Conservation (phyloP, 2,888 invertebrate species). For the Philaethria dido region DNA sequence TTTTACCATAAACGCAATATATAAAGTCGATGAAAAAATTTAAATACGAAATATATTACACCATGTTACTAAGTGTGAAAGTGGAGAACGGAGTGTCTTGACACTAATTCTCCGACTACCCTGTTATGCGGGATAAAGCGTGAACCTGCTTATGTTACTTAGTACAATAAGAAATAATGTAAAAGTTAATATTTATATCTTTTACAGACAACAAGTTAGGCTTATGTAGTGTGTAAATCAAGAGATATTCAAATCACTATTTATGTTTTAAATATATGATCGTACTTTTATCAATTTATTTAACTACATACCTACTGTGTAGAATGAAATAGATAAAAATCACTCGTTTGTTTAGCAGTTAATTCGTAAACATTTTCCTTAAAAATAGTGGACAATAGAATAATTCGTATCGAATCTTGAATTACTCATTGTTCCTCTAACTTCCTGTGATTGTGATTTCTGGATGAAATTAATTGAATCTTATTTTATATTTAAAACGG, state of each 20-base stretch:
- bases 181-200: too few relatives aligned
- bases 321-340: background rate
- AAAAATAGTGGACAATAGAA: slow-evolving; percentile 53
- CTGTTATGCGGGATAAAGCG: too few relatives aligned
- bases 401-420: slow-evolving; percentile 76
- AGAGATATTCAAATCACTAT: too few relatives aligned
- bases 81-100: too few relatives aligned
- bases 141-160: too few relatives aligned
- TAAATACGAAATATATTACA: background rate
- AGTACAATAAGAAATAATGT: too few relatives aligned
- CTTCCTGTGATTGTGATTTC: slow-evolving; percentile 50
- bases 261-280: too few relatives aligned
- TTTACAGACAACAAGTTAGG: too few relatives aligned
- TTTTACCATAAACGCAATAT: slow-evolving; percentile 8
- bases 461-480: slow-evolving; percentile 23
- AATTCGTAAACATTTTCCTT: slow-evolving; percentile 26
- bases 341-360: slow-evolving; percentile 6
- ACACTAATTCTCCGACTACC: too few relatives aligned
- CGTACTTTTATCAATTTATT: background rate
- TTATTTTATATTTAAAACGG: background rate
- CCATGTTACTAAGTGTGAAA: too few relatives aligned
- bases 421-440: slow-evolving; percentile 65
- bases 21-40: background rate
- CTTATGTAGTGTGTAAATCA: too few relatives aligned
- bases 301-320: background rate